These are phyloP conservation scores for Otolemur garnettii DNA, from an alignment of 2,113 vertebrate genomes.

Conservation along the genomic window DNA sequence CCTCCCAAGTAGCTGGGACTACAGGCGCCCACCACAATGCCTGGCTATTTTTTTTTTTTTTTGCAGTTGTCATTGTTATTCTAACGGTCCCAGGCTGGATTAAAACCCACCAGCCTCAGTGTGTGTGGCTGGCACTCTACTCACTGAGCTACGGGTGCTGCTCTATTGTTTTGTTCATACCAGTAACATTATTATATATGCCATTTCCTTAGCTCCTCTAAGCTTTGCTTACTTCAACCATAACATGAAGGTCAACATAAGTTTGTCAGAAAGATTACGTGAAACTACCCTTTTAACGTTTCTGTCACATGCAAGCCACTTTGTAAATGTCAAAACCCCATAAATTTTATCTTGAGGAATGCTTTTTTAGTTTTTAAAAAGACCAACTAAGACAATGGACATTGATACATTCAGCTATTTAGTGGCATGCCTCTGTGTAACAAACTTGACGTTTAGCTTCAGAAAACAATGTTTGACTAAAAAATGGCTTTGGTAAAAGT, in stretches of 20 bases:
- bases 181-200: slow-evolving; percentile 13
- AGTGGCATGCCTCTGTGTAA: neutral
- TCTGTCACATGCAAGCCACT: slow-evolving; percentile 4
- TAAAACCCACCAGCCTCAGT: too few relatives aligned
- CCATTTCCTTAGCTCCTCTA: neutral
- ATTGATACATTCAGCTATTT: slow-evolving; percentile 10
- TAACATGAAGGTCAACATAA: neutral
- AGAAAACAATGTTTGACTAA: slow-evolving; percentile 15
- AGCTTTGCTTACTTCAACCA: neutral
- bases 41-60: too few relatives aligned
- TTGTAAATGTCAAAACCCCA: slow-evolving; percentile 5
- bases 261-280: neutral
- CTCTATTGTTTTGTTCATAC: neutral
- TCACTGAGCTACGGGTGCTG: too few relatives aligned
- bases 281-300: neutral
- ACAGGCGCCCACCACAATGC: too few relatives aligned
- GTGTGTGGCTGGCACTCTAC: too few relatives aligned
- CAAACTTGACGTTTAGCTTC: neutral
- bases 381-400: neutral
- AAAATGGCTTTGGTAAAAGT: slow-evolving; percentile 1
- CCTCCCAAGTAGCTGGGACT: too few relatives aligned
- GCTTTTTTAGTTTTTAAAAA: slow-evolving; percentile 43
- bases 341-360: neutral
- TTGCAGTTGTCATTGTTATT: too few relatives aligned
- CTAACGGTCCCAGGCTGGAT: too few relatives aligned